phyloP scores from a whole-genome alignment of 2,113 vertebrate species.

The Rallus limicola region DNA sequence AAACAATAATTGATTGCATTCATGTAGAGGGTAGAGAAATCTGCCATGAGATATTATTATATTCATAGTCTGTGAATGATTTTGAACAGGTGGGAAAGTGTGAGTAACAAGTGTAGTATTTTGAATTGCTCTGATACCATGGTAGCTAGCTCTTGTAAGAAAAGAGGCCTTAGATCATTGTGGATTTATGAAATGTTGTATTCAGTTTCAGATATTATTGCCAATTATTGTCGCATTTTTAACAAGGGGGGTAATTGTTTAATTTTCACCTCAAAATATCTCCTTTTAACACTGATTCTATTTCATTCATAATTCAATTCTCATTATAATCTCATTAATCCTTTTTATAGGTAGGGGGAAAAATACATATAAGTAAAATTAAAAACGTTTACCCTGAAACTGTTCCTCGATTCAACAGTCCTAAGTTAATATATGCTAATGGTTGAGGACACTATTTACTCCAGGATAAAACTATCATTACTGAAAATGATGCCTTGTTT shows the following conservation, averaged over 20 bases:
- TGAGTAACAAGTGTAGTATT: neutral
- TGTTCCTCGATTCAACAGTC: neutral
- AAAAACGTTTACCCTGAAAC: neutral
- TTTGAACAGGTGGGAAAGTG: neutral
- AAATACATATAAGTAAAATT: neutral
- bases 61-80: neutral
- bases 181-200: neutral
- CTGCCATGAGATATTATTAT: neutral
- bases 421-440: neutral
- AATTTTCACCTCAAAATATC: neutral
- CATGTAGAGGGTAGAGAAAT: neutral
- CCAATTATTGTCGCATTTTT: neutral
- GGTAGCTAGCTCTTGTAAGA: neutral
- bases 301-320: neutral
- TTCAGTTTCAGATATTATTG: neutral
- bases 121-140: neutral
- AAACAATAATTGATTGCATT: slow-evolving; percentile 30
- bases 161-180: neutral
- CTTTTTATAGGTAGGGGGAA: neutral
- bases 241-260: neutral
- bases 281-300: neutral
- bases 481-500: neutral
- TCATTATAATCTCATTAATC: neutral
- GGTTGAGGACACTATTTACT: neutral
- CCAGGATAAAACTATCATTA: neutral